Conservation (phyloP, 2,888 invertebrate genomes). For the Nomada ferruginata region DNA sequence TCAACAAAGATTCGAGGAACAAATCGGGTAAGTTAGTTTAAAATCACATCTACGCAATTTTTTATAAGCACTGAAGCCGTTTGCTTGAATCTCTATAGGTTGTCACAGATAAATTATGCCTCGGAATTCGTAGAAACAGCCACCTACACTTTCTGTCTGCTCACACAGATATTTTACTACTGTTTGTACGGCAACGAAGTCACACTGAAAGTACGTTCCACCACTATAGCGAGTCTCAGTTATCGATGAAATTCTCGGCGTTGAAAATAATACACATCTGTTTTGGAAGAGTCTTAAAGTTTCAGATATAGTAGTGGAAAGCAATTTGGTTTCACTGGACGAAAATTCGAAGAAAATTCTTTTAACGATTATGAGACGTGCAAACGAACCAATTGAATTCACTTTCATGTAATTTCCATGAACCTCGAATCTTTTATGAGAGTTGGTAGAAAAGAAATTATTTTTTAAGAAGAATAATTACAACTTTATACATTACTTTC, state of each 20-base stretch:
- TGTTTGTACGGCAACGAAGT: constrained; percentile 74
- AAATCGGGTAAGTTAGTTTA: constrained; percentile 30
- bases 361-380: constrained; percentile 67
- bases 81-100: constrained; percentile 33
- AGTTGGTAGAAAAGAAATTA: constrained; percentile 51
- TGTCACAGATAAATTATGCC: constrained; percentile 3
- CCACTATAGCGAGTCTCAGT: background rate
- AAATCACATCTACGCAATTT: constrained; percentile 21
- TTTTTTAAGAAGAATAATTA: background rate
- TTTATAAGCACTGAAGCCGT: constrained; percentile 15
- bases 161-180: constrained; percentile 68
- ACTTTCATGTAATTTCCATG: constrained; percentile 61
- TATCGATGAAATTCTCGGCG: no score
- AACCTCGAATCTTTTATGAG: constrained; percentile 63
- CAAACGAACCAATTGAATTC: constrained; percentile 60
- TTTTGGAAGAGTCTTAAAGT: constrained; percentile 39
- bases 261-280: no score
- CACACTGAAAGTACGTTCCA: constrained; percentile 28
- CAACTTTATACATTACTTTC: background rate
- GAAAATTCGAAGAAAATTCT: constrained; percentile 49
- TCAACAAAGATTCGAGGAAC: constrained; percentile 27
- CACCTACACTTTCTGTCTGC: constrained; percentile 53
- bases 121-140: background rate
- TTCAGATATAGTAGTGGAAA: constrained; percentile 28
- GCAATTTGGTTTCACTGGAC: constrained; percentile 54